Evolutionary conservation across 2,113 vertebrate genomes (phyloP).

Genomic region (Columbina picui): DNA sequence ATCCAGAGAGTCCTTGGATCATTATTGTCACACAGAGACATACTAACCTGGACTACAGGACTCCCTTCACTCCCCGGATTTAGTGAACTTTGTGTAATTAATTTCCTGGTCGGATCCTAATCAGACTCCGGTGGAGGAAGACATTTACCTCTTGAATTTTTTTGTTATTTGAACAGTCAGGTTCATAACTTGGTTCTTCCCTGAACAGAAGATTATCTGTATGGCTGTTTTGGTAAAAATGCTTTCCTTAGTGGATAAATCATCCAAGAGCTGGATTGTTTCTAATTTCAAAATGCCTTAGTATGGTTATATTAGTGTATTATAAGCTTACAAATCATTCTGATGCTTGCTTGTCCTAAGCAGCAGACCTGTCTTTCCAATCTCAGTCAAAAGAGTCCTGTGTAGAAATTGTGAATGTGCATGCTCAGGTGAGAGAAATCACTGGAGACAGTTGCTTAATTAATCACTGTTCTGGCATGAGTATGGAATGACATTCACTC

Average conservation of each 20-base stretch:
- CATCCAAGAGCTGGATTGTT: neutral
- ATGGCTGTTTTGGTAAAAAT: neutral
- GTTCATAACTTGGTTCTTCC: neutral
- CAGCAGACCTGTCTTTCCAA: neutral
- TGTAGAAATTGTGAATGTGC: neutral
- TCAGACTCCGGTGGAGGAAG: neutral
- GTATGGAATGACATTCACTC: neutral
- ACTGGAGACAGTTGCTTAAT: slow-evolving; percentile 2
- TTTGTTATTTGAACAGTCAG: neutral
- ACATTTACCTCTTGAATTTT: neutral
- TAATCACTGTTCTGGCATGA: neutral
- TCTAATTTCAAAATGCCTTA: neutral
- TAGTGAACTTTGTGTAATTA: neutral
- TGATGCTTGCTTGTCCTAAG: neutral
- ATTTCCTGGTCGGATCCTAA: neutral
- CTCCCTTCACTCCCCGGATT: neutral
- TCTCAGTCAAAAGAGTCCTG: neutral
- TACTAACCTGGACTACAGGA: neutral
- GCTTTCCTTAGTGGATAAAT: neutral
- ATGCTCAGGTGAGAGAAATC: neutral
- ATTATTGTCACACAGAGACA: neutral
- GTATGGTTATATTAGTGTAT: neutral
- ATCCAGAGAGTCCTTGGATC: neutral
- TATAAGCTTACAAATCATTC: neutral
- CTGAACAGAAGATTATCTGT: neutral